Evolutionary conservation across 2,797 vertebrate species (phyloP), one percentile per base, ranked within the genome.

Genomic region (Echeneis naucrates): DNA sequence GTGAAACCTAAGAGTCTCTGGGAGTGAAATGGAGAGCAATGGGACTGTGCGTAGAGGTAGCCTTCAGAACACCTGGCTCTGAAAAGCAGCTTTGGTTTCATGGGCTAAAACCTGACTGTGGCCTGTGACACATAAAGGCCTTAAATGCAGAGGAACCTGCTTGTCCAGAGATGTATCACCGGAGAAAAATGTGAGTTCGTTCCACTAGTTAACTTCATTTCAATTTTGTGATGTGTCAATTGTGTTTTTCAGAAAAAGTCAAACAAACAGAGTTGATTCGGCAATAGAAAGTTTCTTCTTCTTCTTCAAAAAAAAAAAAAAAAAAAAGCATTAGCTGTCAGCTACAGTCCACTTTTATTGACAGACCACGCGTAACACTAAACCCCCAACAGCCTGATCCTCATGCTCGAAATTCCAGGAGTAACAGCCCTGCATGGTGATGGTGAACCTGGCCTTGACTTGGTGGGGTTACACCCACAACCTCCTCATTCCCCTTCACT

Each of bases 321-420:
- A 72, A 71, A 33, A 23, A 60, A 77, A 19, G 37, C 75, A 59
- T 26, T 51, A 53, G 63, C 55, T 72, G 70, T 37, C 62, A 52
- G 53, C 60, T 62, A 51, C 32, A 35, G 52, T 27, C 8, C 54
- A 80, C 77, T 82, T 88, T 87, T 91, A 88, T 75, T 71, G 80
- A 83, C 83, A 61, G 75, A 61, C 75, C 68, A 38, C 33, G 71
- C n/a, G 89, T 89, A 92, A 93, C 88, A 87, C 71, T 89, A 92
- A 78, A 89, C 87, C 84, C 14, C 68, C 12, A 33, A 77, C 89
- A 84, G 84, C 78, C 63, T 72, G 81, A 80, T 76, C 84, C 82
- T 88, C 89, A 88, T 88, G 78, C 85, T 85, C 71, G 3, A 81
- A 77, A 93, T 93, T 93, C 91, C 87, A 83, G 76, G 80, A 85